These are phyloP conservation scores for Lucifuga dentata DNA, from an alignment of 2,113 vertebrate species.

Conservation along the genomic window DNA sequence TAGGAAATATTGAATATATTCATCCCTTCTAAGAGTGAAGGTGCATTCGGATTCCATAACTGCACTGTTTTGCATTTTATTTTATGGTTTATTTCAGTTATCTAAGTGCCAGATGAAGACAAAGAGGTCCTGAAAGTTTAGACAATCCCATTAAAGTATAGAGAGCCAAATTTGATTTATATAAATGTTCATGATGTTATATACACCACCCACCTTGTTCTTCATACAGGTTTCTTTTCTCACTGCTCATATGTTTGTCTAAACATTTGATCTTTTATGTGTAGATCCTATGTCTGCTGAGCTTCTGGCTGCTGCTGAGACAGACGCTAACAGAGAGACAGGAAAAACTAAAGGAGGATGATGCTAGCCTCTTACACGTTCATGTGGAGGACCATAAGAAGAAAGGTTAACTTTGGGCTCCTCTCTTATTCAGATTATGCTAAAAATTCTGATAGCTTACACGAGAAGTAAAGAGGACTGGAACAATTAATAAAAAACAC, in stretches of 20 bases:
- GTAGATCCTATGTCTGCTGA: constrained; percentile 94
- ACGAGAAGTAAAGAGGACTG: too few relatives aligned
- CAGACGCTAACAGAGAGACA: constrained; percentile 93
- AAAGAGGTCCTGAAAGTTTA: constrained; percentile 11
- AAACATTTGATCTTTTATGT: constrained; percentile 29
- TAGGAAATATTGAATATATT: constrained; percentile 13
- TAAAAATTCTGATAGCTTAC: not conserved
- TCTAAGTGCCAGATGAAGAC: not conserved
- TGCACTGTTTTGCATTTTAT: not conserved
- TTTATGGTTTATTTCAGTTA: constrained; percentile 25
- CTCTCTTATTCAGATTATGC: constrained; percentile 1
- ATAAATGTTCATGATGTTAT: not conserved
- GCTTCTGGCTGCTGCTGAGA: constrained; percentile 96
- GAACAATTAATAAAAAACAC: too few relatives aligned
- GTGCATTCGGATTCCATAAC: constrained; percentile 16
- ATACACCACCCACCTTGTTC: not conserved
- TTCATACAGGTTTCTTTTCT: too few relatives aligned
- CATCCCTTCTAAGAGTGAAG: not conserved
- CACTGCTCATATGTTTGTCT: not conserved
- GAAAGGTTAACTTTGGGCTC: constrained; percentile 83
- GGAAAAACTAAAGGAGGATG: constrained; percentile 82
- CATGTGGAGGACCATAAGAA: constrained; percentile 86
- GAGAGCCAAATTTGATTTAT: constrained; percentile 22
- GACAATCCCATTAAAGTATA: constrained; percentile 8
- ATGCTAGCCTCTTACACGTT: constrained; percentile 88